Percentiles rank a stretch among this genome's conserved stretches.
Evolutionary conservation across 2,888 invertebrate species (phyloP).

Genomic region (Ectemnius cavifrons): DNA sequence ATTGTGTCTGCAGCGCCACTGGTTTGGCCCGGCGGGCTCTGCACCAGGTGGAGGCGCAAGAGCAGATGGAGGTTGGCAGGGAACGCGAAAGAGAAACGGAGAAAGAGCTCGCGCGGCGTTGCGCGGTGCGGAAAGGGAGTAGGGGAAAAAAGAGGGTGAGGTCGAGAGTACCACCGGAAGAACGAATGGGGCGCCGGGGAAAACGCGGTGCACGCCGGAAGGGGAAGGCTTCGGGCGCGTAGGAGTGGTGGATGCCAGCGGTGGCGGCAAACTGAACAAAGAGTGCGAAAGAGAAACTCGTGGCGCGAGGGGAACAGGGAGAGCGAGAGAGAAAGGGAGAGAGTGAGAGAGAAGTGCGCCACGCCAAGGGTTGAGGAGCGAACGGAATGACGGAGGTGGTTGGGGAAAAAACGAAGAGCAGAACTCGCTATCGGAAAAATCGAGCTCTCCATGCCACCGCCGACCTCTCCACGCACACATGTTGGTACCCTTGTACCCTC

Average conservation of each 20-base stretch:
- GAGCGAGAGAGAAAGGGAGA: conserved; percentile 8
- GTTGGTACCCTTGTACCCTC: conserved; percentile 10
- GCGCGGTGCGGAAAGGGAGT: neutral
- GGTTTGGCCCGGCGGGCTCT: conserved; percentile 66
- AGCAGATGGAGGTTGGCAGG: conserved; percentile 60
- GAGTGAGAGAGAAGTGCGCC: neutral
- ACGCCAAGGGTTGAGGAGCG: conserved; percentile 6
- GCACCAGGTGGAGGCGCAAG: conserved; percentile 60
- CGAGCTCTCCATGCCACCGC: conserved; percentile 64
- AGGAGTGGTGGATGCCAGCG: conserved; percentile 37
- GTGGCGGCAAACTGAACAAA: conserved; percentile 2
- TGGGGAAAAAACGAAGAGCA: conserved; percentile 65
- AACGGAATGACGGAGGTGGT: conserved; percentile 27
- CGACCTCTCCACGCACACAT: conserved; percentile 54
- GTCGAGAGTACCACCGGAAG: conserved; percentile 38
- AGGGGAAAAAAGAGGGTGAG: conserved; percentile 40
- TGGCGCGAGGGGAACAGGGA: conserved; percentile 24
- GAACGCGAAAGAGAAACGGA: conserved; percentile 27
- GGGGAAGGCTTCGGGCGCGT: conserved; percentile 37
- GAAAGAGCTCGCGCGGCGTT: neutral
- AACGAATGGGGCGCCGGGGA: conserved; percentile 60
- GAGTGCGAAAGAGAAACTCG: too few species aligned
- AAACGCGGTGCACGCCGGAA: conserved; percentile 55
- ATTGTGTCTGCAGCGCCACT: conserved; percentile 72
- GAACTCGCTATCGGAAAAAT: conserved; percentile 76